Conservation (phyloP, 2,113 vertebrate genomes). For the Micronisus gabar region DNA sequence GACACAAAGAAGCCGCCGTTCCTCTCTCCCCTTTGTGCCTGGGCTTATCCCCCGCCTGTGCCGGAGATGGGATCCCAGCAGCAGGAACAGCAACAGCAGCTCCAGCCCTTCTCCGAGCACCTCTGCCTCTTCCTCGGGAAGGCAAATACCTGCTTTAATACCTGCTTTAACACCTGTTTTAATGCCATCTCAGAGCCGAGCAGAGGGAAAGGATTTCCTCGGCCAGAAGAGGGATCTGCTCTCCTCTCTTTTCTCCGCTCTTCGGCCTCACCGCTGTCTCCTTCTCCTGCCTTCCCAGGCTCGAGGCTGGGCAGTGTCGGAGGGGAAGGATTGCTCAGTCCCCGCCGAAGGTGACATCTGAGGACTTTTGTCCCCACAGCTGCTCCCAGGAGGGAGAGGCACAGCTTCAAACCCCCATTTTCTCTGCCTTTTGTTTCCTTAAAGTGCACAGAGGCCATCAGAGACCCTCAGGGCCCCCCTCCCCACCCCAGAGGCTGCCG, state of each 20-base stretch:
- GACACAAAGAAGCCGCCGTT: rapidly evolving
- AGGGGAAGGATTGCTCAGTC: background rate
- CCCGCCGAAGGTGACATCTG: background rate
- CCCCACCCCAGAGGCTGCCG: background rate
- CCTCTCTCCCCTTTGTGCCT: too few relatives aligned
- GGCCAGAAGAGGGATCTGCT: background rate
- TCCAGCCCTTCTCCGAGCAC: rapidly evolving
- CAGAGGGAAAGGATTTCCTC: background rate
- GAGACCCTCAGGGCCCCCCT: background rate
- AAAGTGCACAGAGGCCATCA: background rate
- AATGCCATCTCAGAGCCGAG: rapidly evolving
- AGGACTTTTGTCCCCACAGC: background rate
- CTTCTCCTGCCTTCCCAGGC: background rate
- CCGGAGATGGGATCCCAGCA: background rate
- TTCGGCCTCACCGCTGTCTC: background rate
- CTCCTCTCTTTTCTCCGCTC: background rate
- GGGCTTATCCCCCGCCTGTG: rapidly evolving
- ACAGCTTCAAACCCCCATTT: rapidly evolving
- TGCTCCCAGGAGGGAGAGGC: background rate
- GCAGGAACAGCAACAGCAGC: background rate
- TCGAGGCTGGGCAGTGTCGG: background rate
- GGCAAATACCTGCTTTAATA: background rate
- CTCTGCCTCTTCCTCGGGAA: background rate
- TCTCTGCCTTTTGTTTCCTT: background rate
- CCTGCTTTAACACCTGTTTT: background rate